These are phyloP conservation scores for Caerostris extrusa DNA, from an alignment of 1,140 invertebrate species.

Conservation along the genomic window DNA sequence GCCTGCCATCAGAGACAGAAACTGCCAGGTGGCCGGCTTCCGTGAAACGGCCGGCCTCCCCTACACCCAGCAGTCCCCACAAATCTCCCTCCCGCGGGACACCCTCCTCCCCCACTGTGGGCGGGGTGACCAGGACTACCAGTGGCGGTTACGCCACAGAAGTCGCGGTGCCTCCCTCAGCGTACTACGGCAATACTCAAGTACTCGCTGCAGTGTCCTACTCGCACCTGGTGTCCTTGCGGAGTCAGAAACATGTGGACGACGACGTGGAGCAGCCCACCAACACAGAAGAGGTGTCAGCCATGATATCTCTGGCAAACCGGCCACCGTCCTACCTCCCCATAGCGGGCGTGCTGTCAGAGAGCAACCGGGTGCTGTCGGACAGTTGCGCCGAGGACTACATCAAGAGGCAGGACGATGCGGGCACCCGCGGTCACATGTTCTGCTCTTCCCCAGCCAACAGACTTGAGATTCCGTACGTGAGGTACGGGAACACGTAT, in stretches of 20 bases:
- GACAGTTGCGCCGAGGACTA: conserved; percentile 52
- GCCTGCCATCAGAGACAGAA: conserved; percentile 65
- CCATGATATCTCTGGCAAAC: conserved; percentile 76
- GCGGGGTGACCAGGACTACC: neutral
- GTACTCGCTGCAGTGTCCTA: conserved; percentile 75
- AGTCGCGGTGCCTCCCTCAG: conserved; percentile 68
- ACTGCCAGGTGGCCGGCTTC: conserved; percentile 37
- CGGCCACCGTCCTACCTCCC: conserved; percentile 66
- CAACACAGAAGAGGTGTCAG: conserved; percentile 78
- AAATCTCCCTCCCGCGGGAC: conserved; percentile 55
- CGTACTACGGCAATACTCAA: conserved; percentile 59
- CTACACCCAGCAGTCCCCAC: conserved; percentile 37
- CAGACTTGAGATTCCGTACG: conserved; percentile 48
- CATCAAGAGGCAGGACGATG: conserved; percentile 30
- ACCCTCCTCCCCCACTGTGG: neutral
- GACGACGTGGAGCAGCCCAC: conserved; percentile 77
- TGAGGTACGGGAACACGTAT: conserved; percentile 62
- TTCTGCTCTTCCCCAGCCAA: conserved; percentile 44
- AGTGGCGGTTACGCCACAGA: neutral
- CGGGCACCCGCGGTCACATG: neutral
- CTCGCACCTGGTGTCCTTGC: conserved; percentile 67
- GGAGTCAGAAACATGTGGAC: conserved; percentile 62
- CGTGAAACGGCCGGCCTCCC: conserved; percentile 64
- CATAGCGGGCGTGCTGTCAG: conserved; percentile 62
- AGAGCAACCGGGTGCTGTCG: conserved; percentile 63